A percentile compares a stretch with the other conserved stretches of the same genome.
Evolutionary conservation across 2,888 invertebrate genomes (phyloP).

Genomic region (Leucoma salicis): DNA sequence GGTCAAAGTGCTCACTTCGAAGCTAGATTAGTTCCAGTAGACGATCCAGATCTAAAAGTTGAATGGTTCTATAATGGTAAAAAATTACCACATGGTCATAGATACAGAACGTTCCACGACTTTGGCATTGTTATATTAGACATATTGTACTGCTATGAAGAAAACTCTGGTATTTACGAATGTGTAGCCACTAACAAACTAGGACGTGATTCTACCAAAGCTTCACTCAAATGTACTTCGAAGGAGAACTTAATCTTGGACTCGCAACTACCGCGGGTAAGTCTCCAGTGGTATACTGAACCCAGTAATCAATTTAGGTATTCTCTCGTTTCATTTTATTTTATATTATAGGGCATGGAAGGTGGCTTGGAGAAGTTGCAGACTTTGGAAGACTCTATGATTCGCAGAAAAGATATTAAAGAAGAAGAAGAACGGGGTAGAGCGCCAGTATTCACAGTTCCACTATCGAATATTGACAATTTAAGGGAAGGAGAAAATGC

Average conservation of each 20-base stretch:
- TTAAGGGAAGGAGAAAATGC: conserved; percentile 95
- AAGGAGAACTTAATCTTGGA: conserved; percentile 95
- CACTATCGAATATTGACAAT: conserved; percentile 92
- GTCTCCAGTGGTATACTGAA: conserved; percentile 37
- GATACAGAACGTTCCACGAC: conserved; percentile 98
- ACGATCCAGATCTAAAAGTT: conserved; percentile 96
- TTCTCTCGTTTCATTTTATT: neutral
- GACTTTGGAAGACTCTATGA: conserved; percentile 93
- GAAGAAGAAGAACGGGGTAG: conserved; percentile 89
- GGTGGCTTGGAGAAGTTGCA: conserved; percentile 96
- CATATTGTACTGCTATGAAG: conserved; percentile 97
- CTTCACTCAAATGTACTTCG: conserved; percentile 92
- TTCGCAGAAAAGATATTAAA: conserved; percentile 88
- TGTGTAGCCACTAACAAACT: conserved; percentile 96
- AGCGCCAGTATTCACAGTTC: conserved; percentile 95
- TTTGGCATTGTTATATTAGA: conserved; percentile 98
- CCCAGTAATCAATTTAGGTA: neutral
- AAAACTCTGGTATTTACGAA: conserved; percentile 96
- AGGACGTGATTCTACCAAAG: conserved; percentile 93
- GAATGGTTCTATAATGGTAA: conserved; percentile 98
- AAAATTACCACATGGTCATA: conserved; percentile 95
- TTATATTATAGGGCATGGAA: conserved; percentile 89
- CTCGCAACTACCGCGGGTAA: conserved; percentile 94
- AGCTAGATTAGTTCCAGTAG: conserved; percentile 95
- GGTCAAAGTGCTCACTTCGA: conserved; percentile 97